These are phyloP conservation scores for Cephalopterus ornatus DNA, from an alignment of 2,113 vertebrate species.

Conservation along the genomic window DNA sequence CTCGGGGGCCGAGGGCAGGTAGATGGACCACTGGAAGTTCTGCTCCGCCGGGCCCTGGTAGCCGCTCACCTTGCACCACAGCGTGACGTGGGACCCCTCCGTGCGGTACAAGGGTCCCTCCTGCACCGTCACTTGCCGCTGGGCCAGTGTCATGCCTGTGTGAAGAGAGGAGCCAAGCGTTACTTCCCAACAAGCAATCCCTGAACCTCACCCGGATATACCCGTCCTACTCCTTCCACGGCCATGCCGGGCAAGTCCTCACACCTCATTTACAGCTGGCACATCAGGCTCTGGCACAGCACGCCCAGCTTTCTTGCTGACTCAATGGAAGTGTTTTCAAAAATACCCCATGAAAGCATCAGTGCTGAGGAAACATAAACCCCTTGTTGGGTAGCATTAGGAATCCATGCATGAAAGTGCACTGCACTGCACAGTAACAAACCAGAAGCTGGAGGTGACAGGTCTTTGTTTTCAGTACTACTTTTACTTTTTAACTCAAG, in stretches of 20 bases:
- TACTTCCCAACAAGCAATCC: neutral
- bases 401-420: neutral
- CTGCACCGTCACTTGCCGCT: slow-evolving; percentile 87
- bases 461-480: neutral
- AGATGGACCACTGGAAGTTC: slow-evolving; percentile 94
- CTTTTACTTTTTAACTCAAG: neutral
- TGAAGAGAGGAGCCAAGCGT: neutral
- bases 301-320: neutral
- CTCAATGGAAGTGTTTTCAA: neutral
- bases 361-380: neutral
- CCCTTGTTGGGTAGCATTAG: neutral
- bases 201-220: fast-evolving
- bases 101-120: slow-evolving; percentile 87
- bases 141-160: slow-evolving; percentile 74
- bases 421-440: fast-evolving
- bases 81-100: slow-evolving; percentile 85
- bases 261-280: neutral
- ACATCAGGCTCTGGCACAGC: neutral
- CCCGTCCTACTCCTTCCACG: fast-evolving
- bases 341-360: fast-evolving
- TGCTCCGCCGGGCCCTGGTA: slow-evolving; percentile 40
- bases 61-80: slow-evolving; percentile 93
- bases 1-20: slow-evolving; percentile 79
- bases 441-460: neutral
- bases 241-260: fast-evolving